These are phyloP conservation scores for Dasyurus viverrinus DNA, from an alignment of 2,113 vertebrate genomes.

Conservation along the genomic window DNA sequence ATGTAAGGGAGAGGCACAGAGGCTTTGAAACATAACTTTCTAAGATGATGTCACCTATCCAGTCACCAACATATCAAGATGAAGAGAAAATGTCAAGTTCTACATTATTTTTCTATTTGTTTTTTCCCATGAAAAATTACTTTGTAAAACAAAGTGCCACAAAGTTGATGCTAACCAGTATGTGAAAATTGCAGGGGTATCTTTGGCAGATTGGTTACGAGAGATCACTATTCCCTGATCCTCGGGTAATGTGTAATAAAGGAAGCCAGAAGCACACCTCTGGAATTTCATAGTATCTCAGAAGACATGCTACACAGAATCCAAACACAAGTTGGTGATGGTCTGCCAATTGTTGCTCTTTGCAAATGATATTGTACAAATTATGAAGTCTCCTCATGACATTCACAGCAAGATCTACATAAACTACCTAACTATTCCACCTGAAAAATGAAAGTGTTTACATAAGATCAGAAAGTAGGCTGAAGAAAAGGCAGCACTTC, in stretches of 20 bases:
- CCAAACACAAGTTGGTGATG: neutral
- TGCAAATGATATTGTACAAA: neutral
- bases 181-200: neutral
- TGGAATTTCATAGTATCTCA: neutral
- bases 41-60: neutral
- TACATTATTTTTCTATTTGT: neutral
- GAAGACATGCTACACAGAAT: neutral
- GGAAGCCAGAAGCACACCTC: neutral
- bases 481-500: neutral
- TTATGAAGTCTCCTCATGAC: neutral
- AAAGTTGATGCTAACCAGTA: neutral
- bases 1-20: neutral
- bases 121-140: neutral
- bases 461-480: neutral
- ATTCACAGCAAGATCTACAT: neutral
- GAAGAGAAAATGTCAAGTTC: neutral
- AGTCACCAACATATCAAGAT: too few species aligned
- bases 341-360: neutral
- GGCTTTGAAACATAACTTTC: neutral
- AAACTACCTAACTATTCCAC: neutral
- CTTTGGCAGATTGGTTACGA: neutral
- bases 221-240: neutral
- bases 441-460: neutral
- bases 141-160: neutral
- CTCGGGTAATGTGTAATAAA: neutral